phyloP scores from a whole-genome alignment of 2,888 invertebrate species.

The Clistopyga incitator region DNA sequence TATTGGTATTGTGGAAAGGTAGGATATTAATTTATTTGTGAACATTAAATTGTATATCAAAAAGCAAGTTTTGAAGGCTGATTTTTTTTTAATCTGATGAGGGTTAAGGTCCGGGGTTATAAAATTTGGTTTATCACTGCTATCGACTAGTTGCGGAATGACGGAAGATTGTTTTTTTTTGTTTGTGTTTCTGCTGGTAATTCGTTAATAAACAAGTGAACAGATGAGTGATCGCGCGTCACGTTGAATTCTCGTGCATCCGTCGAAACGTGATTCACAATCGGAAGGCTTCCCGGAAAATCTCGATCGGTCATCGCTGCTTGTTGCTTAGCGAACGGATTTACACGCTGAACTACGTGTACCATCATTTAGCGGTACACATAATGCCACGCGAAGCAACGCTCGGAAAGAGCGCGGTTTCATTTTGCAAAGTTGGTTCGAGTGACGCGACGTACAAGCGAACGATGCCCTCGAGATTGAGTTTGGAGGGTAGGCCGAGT shows the following conservation, averaged over 20 bases:
- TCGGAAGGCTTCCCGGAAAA: constrained; percentile 68
- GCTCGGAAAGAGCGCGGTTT: background rate
- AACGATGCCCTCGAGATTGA: constrained; percentile 9
- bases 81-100: background rate
- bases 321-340: background rate
- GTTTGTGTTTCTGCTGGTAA: background rate
- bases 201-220: background rate
- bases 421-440: background rate
- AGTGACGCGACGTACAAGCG: background rate
- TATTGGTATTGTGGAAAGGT: too few species aligned
- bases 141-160: background rate
- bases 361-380: too few species aligned
- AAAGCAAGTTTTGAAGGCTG: background rate
- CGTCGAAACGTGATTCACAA: constrained; percentile 66
- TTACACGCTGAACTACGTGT: background rate
- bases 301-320: constrained; percentile 60
- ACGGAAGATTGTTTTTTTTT: background rate
- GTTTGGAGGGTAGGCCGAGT: background rate
- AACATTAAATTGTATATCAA: too few species aligned
- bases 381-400: background rate
- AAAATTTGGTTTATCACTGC: background rate
- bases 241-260: constrained; percentile 26
- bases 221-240: background rate
- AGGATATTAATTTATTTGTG: too few species aligned
- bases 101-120: background rate